phyloP scores from a whole-genome alignment of 2,888 invertebrate species.

The Idaea straminata region DNA sequence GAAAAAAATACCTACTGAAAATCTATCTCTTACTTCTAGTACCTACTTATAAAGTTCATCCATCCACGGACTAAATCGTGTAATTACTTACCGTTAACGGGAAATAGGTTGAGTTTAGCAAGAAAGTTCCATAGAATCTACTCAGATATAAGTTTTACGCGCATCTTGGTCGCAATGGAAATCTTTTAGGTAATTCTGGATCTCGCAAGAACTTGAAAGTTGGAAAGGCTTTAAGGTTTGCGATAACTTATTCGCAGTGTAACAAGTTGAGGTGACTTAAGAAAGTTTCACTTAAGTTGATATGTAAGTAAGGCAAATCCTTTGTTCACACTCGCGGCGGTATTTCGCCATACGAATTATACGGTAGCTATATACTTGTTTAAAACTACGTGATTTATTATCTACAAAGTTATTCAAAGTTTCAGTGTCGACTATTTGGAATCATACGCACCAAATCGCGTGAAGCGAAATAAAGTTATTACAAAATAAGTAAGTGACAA shows the following conservation, averaged over 20 bases:
- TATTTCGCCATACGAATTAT: not conserved
- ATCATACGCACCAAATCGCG: not conserved
- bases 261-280: not conserved
- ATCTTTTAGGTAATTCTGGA: slow-evolving; percentile 12
- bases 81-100: no score
- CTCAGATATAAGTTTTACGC: not conserved
- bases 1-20: slow-evolving; percentile 1
- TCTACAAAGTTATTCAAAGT: not conserved
- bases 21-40: not conserved
- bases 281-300: not conserved
- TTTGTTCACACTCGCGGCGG: not conserved
- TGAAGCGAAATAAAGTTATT: not conserved
- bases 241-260: slow-evolving; percentile 10
- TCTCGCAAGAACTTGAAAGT: slow-evolving; percentile 8
- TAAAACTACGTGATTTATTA: not conserved
- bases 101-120: no score
- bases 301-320: not conserved
- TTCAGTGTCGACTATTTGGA: not conserved
- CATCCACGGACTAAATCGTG: no score
- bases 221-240: slow-evolving; percentile 11
- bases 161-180: slow-evolving; percentile 6
- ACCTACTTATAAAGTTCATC: no score
- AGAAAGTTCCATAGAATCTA: no score
- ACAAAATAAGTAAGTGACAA: not conserved
- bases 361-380: not conserved